Conservation (phyloP, 2,113 vertebrate species). For the Orientallactaga bullata region DNA sequence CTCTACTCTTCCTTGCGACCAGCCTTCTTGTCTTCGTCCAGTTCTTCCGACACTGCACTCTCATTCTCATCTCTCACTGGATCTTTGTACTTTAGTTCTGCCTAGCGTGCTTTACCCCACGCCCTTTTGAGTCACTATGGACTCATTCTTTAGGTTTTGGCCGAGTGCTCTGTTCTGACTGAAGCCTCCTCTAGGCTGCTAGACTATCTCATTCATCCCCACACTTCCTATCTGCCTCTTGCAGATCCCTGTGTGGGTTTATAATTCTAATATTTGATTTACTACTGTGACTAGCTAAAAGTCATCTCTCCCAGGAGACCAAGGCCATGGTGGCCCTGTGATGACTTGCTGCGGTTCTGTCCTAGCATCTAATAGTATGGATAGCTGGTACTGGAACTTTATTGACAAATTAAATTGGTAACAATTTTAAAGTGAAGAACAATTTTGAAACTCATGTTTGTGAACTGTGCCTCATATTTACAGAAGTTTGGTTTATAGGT, state of each 20-base stretch:
- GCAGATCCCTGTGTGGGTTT: background rate
- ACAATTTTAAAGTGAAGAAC: background rate
- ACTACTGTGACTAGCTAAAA: background rate
- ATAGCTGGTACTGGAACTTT: background rate
- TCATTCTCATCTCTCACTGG: background rate
- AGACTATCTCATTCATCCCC: background rate
- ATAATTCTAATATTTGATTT: background rate
- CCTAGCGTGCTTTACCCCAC: background rate
- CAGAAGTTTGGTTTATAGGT: background rate
- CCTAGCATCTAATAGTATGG: background rate
- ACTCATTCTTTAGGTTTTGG: background rate
- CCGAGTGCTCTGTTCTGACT: background rate
- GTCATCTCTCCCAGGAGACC: background rate
- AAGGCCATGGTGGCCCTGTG: background rate
- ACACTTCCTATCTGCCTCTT: background rate
- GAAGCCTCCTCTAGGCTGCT: background rate
- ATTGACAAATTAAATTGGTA: background rate
- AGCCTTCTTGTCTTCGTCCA: too few relatives aligned
- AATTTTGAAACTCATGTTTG: background rate
- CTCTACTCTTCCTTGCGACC: background rate
- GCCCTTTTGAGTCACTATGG: background rate
- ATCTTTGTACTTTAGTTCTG: background rate
- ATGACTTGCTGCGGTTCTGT: background rate
- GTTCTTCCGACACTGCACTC: background rate
- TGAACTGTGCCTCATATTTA: background rate